Conservation (phyloP, 2,797 vertebrate species). For the Chelonia mydas region DNA sequence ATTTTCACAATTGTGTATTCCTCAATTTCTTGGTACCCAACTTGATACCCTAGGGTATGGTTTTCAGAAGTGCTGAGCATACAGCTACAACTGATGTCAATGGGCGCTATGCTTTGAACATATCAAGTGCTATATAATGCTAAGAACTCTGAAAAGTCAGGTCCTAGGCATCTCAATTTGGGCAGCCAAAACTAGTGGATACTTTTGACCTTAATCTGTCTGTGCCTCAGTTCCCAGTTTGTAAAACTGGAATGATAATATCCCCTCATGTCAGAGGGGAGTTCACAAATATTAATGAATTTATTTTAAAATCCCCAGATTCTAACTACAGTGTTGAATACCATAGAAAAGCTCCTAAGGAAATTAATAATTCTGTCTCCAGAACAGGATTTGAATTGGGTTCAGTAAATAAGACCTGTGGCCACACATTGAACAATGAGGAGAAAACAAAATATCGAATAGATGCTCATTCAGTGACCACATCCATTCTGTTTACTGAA, state of each 20-base stretch:
- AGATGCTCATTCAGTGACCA: constrained; percentile 37
- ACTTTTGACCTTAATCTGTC: neutral
- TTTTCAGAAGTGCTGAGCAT: fast-evolving
- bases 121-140: neutral
- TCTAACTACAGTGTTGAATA: neutral
- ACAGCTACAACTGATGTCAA: neutral
- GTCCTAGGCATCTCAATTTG: neutral
- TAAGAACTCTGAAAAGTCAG: neutral
- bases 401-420: constrained; percentile 45
- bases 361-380: constrained; percentile 22
- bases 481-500: constrained; percentile 40
- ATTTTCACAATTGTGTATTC: fast-evolving
- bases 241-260: neutral
- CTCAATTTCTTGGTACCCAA: fast-evolving
- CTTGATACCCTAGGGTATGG: neutral
- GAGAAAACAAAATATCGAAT: constrained; percentile 65
- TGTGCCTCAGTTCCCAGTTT: neutral
- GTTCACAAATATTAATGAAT: no score
- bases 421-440: constrained; percentile 42
- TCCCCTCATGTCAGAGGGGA: fast-evolving
- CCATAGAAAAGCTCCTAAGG: neutral
- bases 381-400: constrained; percentile 6
- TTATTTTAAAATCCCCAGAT: no score
- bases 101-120: neutral
- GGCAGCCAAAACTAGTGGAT: neutral